Base-by-base conservation (phyloP, 2,113 vertebrate genomes). In the Okapia johnstoni region DNA sequence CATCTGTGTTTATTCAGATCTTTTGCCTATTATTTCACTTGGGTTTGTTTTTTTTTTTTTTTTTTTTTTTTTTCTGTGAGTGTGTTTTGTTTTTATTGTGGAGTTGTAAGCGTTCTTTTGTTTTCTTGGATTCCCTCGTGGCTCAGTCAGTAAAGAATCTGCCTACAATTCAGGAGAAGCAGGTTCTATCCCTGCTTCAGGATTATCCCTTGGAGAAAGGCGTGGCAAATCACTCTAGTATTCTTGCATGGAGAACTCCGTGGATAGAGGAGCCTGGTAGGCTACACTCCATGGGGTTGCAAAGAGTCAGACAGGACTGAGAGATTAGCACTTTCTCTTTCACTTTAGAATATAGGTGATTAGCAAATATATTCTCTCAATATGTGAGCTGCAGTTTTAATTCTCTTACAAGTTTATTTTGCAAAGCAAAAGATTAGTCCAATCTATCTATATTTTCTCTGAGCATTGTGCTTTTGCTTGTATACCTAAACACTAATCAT, bases 111-210 rank as follows among this genome's bases (percentile, higher is more conserved):
- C 52, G 8, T 52, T 81, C 48, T 52, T 52, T 52, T 63, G 2
- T 14, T 14, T 40, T 17, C 25, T 28, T 80, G 48, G 8, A 26
- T 46, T 70, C 19, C 36, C 36, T 40, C 19, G 0, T 0, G 0
- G 12, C n/a, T 40, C 66, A 40, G n/a, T 40, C 66, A 40, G 10
- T 73, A 40, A 73, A 40, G 2, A 73, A 40, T 70, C n/a, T 73
- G 66, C 10, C 66, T 73, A 19, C 66, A 40, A 40, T 23, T n/a
- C n/a, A 23, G 66, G 19, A 73, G n/a, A 40, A 10, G 19, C 10
- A 73, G 19, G 2, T 73, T 73, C 12, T 10, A 73, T 40, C 66
- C 66, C n/a, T 73, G n/a, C 6, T 8, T 46, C 7, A 8, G 66
- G 10, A 73, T 73, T 73, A 23, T 23, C n/a, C 10, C n/a, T 5